Base-by-base conservation (phyloP, 2,113 vertebrate species). In the Andinoacara biseriatus region DNA sequence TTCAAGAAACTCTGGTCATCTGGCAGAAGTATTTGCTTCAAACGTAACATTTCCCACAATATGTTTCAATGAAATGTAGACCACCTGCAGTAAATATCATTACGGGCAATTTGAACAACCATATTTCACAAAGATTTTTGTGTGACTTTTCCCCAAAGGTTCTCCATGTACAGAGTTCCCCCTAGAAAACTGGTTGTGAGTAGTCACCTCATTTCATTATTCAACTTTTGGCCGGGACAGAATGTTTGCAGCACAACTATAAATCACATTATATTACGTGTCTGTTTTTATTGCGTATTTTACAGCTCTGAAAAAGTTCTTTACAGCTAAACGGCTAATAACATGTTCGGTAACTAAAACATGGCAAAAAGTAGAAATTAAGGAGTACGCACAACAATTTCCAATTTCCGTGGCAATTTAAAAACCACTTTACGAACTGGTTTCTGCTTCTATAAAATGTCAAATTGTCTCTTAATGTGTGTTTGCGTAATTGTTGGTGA, bases 81-180 rank as follows among this genome's bases (percentile, higher is more conserved):
- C 94, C 94, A 95, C 87, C 92, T 95, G 94, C 88, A 87, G 83
- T 91, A 95, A 95, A 95, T 93, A 90, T 94, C 92, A 94, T 95
- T 95, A 94, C 54, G 82, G 84, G 83, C 93, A 90, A 94, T 95
- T 93, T 93, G 87, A 92, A 92, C 69, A 58, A 85, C 91, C 86
- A 89, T 95, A 95, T 94, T 94, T 96, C 95, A 95, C 79, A 74
- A 83, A 79, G 74, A 35, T 81, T 89, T 91, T 85, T 87, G 83
- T 88, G 76, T 87, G 90, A 86, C 85, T 87, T 82, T 87, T 89
- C 92, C 93, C 93, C 52, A 84, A 91, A 87, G 90, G 87, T 24
- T 89, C 69, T 58, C 35, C 58, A 31, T 83, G 82, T 87, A 81
- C 57, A 81, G 61, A 81, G 86, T 83, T 84, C 72, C 83, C 79